Base-by-base conservation (phyloP, 2,888 invertebrate genomes). In the Thyatira batis region DNA sequence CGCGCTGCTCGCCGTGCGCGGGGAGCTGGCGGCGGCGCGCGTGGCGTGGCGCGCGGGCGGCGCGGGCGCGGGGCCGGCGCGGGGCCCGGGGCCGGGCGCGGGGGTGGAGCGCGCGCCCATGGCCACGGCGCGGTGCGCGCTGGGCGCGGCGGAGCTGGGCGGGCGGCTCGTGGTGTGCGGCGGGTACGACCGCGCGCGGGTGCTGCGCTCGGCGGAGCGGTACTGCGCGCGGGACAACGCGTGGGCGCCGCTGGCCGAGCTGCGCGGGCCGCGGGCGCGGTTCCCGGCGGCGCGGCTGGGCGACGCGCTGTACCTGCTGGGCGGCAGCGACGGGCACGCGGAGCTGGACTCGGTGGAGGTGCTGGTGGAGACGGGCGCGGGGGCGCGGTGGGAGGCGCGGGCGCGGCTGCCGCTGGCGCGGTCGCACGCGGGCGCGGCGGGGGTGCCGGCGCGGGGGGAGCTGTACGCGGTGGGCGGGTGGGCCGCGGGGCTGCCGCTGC, bases 151-250 rank as follows among this genome's bases (percentile, higher is more conserved):
- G 43, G 94, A 94, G 76, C 87, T 96, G 55, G 93, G 94, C 65
- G 94, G 94, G 46, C 94, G 94, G 50, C 93, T 97, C 48, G 87
- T 97, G 63, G 96, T 96, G 56, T 96, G 96, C 87, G 97, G 96
- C 94, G 90, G 91, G 8, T 97, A 97, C 87, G 97, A 97, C 87
- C 93, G 97, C 63, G 95, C 95, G 44, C 96, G 97, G 80, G 97
- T 97, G 78, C 90, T 97, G 67, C 94, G 94, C 64, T 93, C 94
- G 20, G 95, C 95, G 0, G 97, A 97, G 86, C 93, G 94, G 45
- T 97, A 96, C 89, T 93, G 95, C 73, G 95, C 96, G 4, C 89
- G 87, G 49, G 87, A 84, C 3, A 96, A 97, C 87, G 87, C 85
- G 51, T 97, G 97, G 97, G 79, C 87, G 44, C 78, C 92, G 21